These are phyloP conservation scores for Rhinatrema bivittatum DNA, from an alignment of 2,797 vertebrate genomes.

Conservation along the genomic window DNA sequence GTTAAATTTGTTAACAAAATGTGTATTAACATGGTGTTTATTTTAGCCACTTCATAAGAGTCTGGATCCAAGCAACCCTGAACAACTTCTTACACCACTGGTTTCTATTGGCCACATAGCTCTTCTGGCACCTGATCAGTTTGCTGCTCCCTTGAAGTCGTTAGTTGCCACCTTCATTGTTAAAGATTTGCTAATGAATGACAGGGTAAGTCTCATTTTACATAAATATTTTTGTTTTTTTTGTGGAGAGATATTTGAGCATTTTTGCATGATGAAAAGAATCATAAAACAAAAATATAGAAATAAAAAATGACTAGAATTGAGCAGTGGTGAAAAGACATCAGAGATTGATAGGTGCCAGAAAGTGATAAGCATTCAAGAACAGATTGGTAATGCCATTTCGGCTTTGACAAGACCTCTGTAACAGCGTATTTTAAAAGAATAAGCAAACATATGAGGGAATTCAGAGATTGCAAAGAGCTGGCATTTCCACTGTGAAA, in stretches of 20 bases:
- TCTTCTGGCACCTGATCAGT: conserved; percentile 91
- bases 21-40: too few relatives aligned
- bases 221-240: neutral
- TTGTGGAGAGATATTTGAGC: neutral
- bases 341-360: too few relatives aligned
- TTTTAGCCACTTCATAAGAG: conserved; percentile 88
- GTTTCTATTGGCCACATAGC: conserved; percentile 93
- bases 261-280: neutral
- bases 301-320: neutral
- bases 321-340: too few relatives aligned
- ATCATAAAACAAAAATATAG: neutral
- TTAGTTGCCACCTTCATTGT: conserved; percentile 96
- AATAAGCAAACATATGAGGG: too few relatives aligned
- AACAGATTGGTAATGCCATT: too few relatives aligned
- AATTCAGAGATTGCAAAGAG: too few relatives aligned
- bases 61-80: conserved; percentile 86
- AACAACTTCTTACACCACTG: conserved; percentile 89
- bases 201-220: conserved; percentile 69
- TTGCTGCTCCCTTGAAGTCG: conserved; percentile 88
- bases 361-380: too few relatives aligned
- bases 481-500: too few relatives aligned
- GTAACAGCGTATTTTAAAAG: too few relatives aligned
- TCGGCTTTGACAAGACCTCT: too few relatives aligned
- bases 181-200: conserved; percentile 96
- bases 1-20: too few relatives aligned